Base-by-base conservation (phyloP, 2,113 vertebrate species). In the Odontophorus gujanensis region DNA sequence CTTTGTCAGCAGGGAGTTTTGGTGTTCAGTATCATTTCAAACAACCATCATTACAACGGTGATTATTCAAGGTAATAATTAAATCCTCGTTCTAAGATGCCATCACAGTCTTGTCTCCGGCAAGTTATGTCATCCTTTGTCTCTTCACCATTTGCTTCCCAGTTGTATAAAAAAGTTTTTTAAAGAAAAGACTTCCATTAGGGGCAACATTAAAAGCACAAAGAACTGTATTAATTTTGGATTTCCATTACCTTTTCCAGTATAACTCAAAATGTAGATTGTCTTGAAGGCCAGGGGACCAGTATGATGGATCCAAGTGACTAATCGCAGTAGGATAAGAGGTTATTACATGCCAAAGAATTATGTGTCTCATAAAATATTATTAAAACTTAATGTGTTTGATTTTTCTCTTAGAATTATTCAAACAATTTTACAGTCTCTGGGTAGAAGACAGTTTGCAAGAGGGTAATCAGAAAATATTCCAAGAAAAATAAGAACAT, bases 371-470 rank as follows among this genome's bases (percentile, higher is more conserved):
- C 91, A 79, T 96, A 95, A 97, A 96, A 90, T 96, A 93, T 81
- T 97, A 96, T 96, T 96, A 96, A 96, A 97, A 93, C 84, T 95
- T 95, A 92, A 96, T 92, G 78, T 71, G 81, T 89, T 97, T 96
- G 80, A 85, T 95, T 97, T 97, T 96, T 96, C 89, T 92, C 79
- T 83, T 96, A 92, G 95, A 94, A 74, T 94, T 93, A 94, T 89
- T 78, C 95, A 97, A 89, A 87, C 93, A 92, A 87, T 88, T 97
- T 96, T 95, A 87, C 75, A 92, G 68, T 92, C 92, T 81, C 85
- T 90, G 87, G 71, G 74, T 90, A 87, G 77, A 48, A 91, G 93
- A 90, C 89, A 86, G 57, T 43, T 92, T 84, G 71, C 91, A 92
- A 74, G 89, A 93, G 73, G 32, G 30, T 71, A 92, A 85, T 95